These are phyloP conservation scores for Metalampra italica DNA, from an alignment of 2,888 invertebrate genomes.

Conservation along the genomic window DNA sequence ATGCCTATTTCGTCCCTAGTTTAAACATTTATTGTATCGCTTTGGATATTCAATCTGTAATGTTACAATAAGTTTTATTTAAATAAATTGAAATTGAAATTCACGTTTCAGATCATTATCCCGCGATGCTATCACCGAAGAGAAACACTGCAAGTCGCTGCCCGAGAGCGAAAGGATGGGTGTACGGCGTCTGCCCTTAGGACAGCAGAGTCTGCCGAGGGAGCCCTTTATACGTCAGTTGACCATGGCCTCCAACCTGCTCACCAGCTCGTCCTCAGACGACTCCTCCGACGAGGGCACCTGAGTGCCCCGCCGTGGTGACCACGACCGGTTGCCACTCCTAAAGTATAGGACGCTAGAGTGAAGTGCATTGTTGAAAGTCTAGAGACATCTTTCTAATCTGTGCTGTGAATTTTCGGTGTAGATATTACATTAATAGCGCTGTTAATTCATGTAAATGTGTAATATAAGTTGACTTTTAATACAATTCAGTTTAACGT, in stretches of 20 bases:
- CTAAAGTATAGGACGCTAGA: conserved; percentile 66
- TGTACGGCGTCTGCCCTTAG: conserved; percentile 70
- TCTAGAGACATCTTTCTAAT: conserved; percentile 15
- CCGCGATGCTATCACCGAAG: conserved; percentile 85
- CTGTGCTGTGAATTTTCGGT: conserved; percentile 55
- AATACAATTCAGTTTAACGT: not conserved
- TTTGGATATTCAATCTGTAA: no score
- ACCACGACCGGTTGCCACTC: conserved; percentile 73
- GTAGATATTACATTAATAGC: conserved; percentile 22
- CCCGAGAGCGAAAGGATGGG: conserved; percentile 79
- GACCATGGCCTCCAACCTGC: conserved; percentile 79
- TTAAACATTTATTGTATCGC: no score
- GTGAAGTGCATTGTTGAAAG: conserved; percentile 24
- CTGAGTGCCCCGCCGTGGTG: conserved; percentile 73
- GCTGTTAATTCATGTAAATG: conserved; percentile 11
- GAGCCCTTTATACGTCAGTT: conserved; percentile 80
- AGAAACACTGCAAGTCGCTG: conserved; percentile 80
- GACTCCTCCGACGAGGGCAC: conserved; percentile 73
- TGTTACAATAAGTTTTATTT: no score
- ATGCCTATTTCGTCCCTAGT: no score
- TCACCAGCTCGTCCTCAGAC: conserved; percentile 81
- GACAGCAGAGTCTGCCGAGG: conserved; percentile 78
- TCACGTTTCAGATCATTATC: conserved; percentile 73
- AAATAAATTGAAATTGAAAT: not conserved
- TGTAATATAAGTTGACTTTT: conserved; percentile 5